Evolutionary conservation across 2,113 vertebrate species (phyloP).

Genomic region (Pelobates fuscus): DNA sequence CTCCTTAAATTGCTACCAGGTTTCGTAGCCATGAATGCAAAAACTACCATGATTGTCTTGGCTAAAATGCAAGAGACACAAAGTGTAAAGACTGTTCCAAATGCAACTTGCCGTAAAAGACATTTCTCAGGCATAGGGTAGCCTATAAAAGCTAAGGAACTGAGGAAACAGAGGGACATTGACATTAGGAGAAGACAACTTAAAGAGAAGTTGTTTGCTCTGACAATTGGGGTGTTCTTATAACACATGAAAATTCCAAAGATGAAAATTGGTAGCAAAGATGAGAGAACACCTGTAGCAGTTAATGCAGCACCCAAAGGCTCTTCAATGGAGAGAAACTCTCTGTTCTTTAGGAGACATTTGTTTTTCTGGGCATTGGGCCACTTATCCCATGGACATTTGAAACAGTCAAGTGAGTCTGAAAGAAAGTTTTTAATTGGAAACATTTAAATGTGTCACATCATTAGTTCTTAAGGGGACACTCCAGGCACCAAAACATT

Average conservation of each 20-base stretch:
- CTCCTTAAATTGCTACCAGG: conserved; percentile 95
- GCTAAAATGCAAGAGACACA: conserved; percentile 96
- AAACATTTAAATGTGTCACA: neutral
- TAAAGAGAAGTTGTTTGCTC: conserved; percentile 91
- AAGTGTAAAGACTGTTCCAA: conserved; percentile 94
- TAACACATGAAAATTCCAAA: conserved; percentile 88
- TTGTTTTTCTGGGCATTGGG: conserved; percentile 92
- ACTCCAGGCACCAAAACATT: no score
- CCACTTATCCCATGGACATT: conserved; percentile 93
- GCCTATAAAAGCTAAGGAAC: conserved; percentile 91
- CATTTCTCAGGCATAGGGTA: conserved; percentile 90
- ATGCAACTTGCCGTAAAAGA: conserved; percentile 88
- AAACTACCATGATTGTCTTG: conserved; percentile 91
- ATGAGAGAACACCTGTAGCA: conserved; percentile 77
- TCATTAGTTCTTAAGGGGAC: no score
- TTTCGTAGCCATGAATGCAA: conserved; percentile 92
- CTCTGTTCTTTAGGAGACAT: conserved; percentile 93
- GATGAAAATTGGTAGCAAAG: conserved; percentile 79
- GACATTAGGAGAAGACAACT: conserved; percentile 93
- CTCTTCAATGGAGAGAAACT: conserved; percentile 92
- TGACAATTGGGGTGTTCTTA: conserved; percentile 91
- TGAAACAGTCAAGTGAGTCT: conserved; percentile 90
- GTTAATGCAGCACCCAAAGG: conserved; percentile 90
- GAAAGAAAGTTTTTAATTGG: neutral
- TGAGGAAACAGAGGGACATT: conserved; percentile 92